Evolutionary conservation across 2,113 vertebrate genomes (phyloP).

Genomic region (Rhombomys opimus): DNA sequence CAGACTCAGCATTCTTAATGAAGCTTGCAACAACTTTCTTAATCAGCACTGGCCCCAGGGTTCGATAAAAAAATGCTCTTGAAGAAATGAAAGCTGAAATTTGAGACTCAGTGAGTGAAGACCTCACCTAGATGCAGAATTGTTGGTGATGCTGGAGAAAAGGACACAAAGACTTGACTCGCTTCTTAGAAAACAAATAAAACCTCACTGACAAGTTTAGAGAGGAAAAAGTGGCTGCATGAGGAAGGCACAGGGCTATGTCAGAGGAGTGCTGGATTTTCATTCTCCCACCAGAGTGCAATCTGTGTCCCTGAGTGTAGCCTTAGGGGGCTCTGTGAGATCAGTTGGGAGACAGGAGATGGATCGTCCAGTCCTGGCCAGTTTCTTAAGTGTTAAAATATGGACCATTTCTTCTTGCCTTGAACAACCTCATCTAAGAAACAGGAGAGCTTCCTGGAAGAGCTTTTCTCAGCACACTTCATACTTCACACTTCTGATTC

Average conservation of each 20-base stretch:
- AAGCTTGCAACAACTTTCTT: constrained; percentile 34
- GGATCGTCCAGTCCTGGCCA: background rate
- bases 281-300: too few species aligned
- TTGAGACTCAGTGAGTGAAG: constrained; percentile 16
- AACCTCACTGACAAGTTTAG: background rate
- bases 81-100: constrained; percentile 18
- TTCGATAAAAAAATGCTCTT: constrained; percentile 3
- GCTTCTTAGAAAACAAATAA: background rate
- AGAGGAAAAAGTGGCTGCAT: background rate
- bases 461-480: background rate
- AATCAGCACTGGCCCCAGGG: background rate
- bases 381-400: background rate
- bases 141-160: background rate
- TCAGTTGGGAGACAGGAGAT: background rate
- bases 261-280: background rate
- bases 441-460: background rate
- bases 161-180: background rate
- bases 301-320: background rate
- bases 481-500: background rate
- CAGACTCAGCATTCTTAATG: background rate
- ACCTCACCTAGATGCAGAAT: background rate
- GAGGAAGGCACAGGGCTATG: background rate
- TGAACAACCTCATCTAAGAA: background rate
- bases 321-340: background rate
- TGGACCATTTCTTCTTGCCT: too few species aligned